Evolutionary conservation across 2,113 vertebrate species (phyloP).

Genomic region (Pomatostomus ruficeps): DNA sequence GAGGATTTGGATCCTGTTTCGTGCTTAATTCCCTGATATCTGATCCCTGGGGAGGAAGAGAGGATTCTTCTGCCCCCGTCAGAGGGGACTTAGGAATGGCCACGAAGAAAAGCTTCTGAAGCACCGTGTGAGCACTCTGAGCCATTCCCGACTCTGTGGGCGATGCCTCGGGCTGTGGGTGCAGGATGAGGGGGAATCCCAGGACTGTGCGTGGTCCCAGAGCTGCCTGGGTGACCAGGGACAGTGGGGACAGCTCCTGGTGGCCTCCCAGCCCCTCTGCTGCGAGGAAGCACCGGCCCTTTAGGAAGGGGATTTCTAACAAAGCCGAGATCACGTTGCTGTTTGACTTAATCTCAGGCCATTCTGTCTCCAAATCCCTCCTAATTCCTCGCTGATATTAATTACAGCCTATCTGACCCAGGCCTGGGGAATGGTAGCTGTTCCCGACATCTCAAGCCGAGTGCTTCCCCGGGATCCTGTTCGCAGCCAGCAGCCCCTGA

Average conservation of each 20-base stretch:
- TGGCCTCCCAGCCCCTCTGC: background rate
- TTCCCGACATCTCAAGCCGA: background rate
- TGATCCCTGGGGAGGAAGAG: background rate
- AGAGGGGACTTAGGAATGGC: background rate
- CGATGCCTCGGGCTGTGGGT: background rate
- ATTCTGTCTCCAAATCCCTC: slow-evolving; percentile 22
- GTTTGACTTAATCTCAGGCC: background rate
- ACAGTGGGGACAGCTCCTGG: background rate
- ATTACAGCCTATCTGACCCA: background rate
- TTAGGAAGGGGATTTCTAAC: background rate
- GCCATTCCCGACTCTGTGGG: accelerated
- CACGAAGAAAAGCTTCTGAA: background rate
- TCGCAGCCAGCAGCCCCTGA: background rate
- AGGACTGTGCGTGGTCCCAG: accelerated
- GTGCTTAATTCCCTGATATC: slow-evolving; percentile 11
- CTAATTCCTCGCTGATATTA: background rate
- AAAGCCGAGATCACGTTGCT: background rate
- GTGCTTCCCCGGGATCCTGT: background rate
- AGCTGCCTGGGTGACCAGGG: background rate
- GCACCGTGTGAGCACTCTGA: background rate
- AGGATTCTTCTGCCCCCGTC: background rate
- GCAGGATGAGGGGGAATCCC: background rate
- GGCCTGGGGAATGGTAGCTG: background rate
- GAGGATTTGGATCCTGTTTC: slow-evolving; percentile 46
- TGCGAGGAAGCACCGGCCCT: accelerated